Base-by-base conservation (phyloP, 92 coral and sea anemone species). In the Phenganax subtilis region DNA sequence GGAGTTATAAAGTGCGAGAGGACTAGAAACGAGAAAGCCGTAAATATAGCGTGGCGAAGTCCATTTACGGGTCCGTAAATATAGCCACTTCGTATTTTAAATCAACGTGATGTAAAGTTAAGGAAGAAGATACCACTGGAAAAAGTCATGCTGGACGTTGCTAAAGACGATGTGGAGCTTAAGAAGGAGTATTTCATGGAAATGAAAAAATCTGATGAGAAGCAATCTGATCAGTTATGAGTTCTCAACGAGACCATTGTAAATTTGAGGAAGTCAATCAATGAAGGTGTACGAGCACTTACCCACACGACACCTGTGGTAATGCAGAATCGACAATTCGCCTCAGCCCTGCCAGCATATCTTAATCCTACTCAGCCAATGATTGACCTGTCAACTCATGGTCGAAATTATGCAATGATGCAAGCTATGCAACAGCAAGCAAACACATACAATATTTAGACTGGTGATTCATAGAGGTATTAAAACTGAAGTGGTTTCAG, bases 221-320 rank as follows among this genome's bases (percentile, higher is more conserved):
- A 64, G 3, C 70, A 64, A 29, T 64, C 27, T 64, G 70, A 64
- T 64, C 70, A 64, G 70, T 9, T 64, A 29, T 29, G 70, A 64
- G 27, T 64, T 20, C 70, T 64, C 27, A 64, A 64, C 27, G 70
- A 1, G 3, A 64, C 70, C 70, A 64, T 64, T 3, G 10, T 64
- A 29, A 64, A 64, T 64, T 29, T 64, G 10, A 64, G 6, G 27
- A 64, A 64, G 27, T 64, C 70, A 9, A 64, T 64, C 30, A 64
- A 64, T 64, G 70, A 64, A 64, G 70, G 70, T 15, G 27, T 64
- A 25, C 70, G 15, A 64, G 70, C 28, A 12, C 30, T 64, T 20
- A 64, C 16, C 70, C 70, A 64, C 70, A 64, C 0, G 70, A 14
- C 70, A 6, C 0, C 70, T 20, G 25, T 20, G 27, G 0, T 17